Evolutionary conservation across 2,113 vertebrate species (phyloP).

Genomic region (Eleginops maclovinus): DNA sequence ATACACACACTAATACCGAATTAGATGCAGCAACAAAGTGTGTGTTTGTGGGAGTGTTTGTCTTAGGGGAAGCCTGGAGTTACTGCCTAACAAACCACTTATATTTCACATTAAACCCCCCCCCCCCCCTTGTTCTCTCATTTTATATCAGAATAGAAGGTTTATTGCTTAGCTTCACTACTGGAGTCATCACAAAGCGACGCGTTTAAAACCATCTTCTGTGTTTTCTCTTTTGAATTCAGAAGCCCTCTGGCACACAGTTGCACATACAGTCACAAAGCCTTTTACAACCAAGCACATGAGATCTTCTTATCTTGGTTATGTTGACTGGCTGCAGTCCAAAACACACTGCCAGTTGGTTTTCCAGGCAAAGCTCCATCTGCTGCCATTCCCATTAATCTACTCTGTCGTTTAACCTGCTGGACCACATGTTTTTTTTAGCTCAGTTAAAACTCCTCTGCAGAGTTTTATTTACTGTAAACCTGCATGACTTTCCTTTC

Average conservation of each 20-base stretch:
- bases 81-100: not conserved
- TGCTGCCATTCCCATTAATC: not conserved
- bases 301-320: conserved; percentile 6
- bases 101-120: conserved; percentile 21
- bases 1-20: not conserved
- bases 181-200: conserved; percentile 12
- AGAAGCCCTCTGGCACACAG: not conserved
- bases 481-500: too few relatives aligned
- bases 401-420: not conserved
- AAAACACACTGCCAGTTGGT: not conserved
- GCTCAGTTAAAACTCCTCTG: not conserved
- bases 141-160: conserved; percentile 14
- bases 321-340: conserved; percentile 16
- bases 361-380: conserved; percentile 5
- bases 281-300: not conserved
- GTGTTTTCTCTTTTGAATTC: not conserved
- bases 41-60: not conserved
- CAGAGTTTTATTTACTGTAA: not conserved
- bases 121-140: conserved; percentile 9
- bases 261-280: not conserved
- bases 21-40: not conserved
- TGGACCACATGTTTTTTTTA: not conserved
- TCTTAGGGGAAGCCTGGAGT: not conserved
- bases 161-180: not conserved
- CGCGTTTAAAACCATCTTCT: not conserved